phyloP scores from a whole-genome alignment of 2,797 vertebrate species.

The Lycodopsis pacificus region DNA sequence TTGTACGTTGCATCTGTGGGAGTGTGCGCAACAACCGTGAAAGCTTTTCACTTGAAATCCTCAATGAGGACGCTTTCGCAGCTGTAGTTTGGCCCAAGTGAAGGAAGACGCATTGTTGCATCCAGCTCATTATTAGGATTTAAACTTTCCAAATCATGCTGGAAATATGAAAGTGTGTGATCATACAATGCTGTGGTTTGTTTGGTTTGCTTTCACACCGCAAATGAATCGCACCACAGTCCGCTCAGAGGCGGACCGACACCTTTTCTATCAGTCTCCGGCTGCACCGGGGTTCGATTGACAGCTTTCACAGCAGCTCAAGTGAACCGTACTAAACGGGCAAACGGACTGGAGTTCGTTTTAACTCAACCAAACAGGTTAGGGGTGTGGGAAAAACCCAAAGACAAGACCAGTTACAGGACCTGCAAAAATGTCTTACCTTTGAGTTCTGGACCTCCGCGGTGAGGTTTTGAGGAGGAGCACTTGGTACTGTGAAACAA shows the following conservation, averaged over 20 bases:
- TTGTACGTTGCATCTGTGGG: neutral
- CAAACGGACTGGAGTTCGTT: neutral
- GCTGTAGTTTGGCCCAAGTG: neutral
- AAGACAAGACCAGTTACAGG: neutral
- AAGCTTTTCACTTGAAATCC: constrained; percentile 6
- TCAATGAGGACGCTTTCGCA: neutral
- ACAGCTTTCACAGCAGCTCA: neutral
- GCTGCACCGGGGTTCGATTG: neutral
- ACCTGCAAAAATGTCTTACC: constrained; percentile 81
- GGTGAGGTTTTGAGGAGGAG: constrained; percentile 95
- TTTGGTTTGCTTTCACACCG: neutral
- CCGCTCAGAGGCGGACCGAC: too few relatives aligned
- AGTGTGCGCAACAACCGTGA: neutral
- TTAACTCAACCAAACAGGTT: neutral
- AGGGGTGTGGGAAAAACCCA: neutral
- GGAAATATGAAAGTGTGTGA: neutral
- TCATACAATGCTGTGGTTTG: neutral
- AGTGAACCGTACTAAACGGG: neutral
- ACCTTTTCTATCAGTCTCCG: neutral
- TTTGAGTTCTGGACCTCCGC: constrained; percentile 97
- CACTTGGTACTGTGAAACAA: constrained; percentile 89
- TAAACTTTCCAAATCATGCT: neutral
- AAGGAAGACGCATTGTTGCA: neutral
- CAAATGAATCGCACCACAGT: neutral
- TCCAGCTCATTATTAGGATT: neutral